Base-by-base conservation (phyloP, 2,888 invertebrate genomes). In the Eurytoma adleriae region DNA sequence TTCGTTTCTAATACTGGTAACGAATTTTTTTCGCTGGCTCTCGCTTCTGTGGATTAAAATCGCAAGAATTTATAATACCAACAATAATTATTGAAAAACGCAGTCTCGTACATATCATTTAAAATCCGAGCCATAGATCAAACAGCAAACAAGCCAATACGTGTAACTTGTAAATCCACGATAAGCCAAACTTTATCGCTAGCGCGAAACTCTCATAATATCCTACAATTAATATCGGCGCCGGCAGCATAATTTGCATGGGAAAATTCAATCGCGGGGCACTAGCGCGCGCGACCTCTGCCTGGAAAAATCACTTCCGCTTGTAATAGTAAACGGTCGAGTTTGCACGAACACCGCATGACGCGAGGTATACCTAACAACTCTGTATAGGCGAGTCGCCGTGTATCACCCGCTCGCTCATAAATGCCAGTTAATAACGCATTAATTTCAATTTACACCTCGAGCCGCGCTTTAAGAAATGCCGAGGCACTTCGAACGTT, bases 391-490 rank as follows among this genome's bases (percentile, higher is more conserved):
- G 68, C 54, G 48, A 16, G 50, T 57, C 61, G 56, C 62, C 75
- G 64, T 67, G 57, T 73, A 78, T 79, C 81, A 79, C 76, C 76
- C 71, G 62, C 75, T 30, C 79, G 66, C 66, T 82, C 82, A 77
- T 82, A 82, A 82, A 82, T 66, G 79, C 74, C 79, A 77, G 82
- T 82, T 82, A 79, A 82, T 82, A 82, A 82, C 77, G 79, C 79
- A 77, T 82, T 77, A 73, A 79, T 82, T 82, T 82, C 77, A 82
- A 82, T 82, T 82, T 82, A 82, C 82, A 82, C 82, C 82, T 82
- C 62, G 70, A 27, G 56, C 70, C n/a, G 48, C 50, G 61, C 69
- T 64, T 62, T 27, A 40, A 18, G n/a, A 59, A 62, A 40, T 1
- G 40, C 20, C 62, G 40, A 24, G 30, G 20, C 40, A 72, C 61